Evolutionary conservation across 2,113 vertebrate genomes (phyloP), one percentile per base, ranked within the genome.

Genomic region (Copsychus sechellarum): DNA sequence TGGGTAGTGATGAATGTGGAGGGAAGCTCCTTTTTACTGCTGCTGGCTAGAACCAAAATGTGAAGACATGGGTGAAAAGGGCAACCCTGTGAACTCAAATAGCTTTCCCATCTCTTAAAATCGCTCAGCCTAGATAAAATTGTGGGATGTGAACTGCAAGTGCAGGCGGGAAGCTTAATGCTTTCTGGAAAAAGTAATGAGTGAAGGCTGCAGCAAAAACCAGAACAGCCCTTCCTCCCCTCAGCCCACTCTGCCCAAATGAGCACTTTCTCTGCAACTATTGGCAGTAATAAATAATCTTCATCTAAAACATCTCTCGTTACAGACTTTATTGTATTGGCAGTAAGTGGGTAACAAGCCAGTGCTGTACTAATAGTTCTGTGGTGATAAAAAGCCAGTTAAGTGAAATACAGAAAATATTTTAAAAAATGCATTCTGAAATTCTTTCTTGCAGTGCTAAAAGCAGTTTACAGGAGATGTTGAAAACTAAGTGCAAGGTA

Each of bases 281-380:
- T 64, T 78, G 78, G 56, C 62, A 92, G 43, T 86, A 91, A 90
- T 85, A 92, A 96, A 81, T 65, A 89, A 88, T 65, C 34, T 89
- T 80, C 47, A 89, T 79, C 62, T 91, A 69, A 95, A 95, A 50
- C n/a, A 50, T 67, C 26, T 86, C 84, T 88, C 38, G 5, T 86
- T 88, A 74, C 62, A 74, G 65, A 43, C 34, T 81, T 81, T 85
- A 34, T 80, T 79, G 33, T 96, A 51, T 57, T 93, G 57, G 54
- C 86, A 73, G 36, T 38, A 79, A 81, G 57, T 17, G 12, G 2
- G 0, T 91, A 80, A 45, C 57, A 91, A 78, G 60, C 43, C 15
- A 29, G 31, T 87, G 69, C 28, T 71, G 47, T 64, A 36, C 31
- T 38, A 56, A 38, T 65, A 69, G 53, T 47, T 94, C 70, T 73